Conservation (phyloP, 2,888 invertebrate genomes). For the Caenorhabditis macrosperma region DNA sequence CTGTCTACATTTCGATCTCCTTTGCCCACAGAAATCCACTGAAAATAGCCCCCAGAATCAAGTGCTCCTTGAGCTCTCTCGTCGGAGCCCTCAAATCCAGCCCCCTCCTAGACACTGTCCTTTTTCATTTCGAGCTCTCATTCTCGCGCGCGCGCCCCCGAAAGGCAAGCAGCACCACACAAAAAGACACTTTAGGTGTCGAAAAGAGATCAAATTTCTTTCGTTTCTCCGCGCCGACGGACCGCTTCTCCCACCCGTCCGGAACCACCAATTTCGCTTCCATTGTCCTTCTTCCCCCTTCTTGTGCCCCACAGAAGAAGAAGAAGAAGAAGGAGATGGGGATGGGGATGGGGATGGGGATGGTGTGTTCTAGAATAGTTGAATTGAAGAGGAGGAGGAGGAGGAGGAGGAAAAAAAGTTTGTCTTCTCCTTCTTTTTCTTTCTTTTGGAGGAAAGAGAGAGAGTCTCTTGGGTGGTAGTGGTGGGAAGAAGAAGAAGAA, state of each 20-base stretch:
- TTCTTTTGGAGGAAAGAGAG: neutral
- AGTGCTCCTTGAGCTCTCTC: no score
- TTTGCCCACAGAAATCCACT: no score
- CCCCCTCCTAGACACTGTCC: no score
- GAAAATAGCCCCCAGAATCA: no score
- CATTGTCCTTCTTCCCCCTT: conserved; percentile 20
- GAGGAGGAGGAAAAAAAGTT: no score
- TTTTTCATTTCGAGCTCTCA: neutral
- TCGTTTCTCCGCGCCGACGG: neutral
- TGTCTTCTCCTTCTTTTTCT: conserved; percentile 1
- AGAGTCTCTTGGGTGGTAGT: neutral
- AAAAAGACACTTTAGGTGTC: conserved; percentile 20
- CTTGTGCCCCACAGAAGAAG: no score
- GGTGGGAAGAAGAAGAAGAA: neutral
- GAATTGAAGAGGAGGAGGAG: neutral
- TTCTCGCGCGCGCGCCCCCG: neutral
- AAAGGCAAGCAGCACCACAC: neutral
- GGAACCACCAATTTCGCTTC: conserved; percentile 25
- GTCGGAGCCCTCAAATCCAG: no score
- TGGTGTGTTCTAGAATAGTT: neutral
- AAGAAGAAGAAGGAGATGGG: no score
- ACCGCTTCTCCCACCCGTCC: neutral
- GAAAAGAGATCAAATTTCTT: conserved; percentile 43
- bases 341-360: neutral
- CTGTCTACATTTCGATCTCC: no score